Base-by-base conservation (phyloP, 2,113 vertebrate genomes). In the Cottus gobio region DNA sequence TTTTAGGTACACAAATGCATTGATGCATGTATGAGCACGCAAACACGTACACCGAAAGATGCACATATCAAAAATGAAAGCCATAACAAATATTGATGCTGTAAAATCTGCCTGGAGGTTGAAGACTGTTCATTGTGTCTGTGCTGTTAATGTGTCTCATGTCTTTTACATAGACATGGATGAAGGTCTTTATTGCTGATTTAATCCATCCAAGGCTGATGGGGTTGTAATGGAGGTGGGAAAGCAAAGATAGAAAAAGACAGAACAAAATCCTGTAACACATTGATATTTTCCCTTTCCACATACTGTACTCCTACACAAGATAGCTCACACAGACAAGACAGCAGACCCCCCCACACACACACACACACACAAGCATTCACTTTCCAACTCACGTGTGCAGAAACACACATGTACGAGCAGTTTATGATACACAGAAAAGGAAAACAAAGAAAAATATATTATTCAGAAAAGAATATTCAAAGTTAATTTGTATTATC, bases 251-350 rank as follows among this genome's bases (percentile, higher is more conserved):
- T 85, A 88, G 62, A 72, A 82, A 66, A 44, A 62, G 44, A 52
- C 67, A 76, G n/a, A n/a, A n/a, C n/a, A n/a, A n/a, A n/a, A 61
- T 79, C 69, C 75, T 78, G 75, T 79, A 80, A 61, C 57, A 36
- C 91, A 91, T 92, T 90, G 86, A 93, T 90, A 86, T 92, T 89
- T 89, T 89, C 50, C 66, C 78, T 88, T 75, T 72, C 39, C 76
- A 61, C 77, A 75, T 74, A 87, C 89, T 90, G 67, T 74, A 89
- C 89, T 90, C 90, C 88, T 82, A 89, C 88, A 85, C 88, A 58
- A 42, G 54, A 75, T 67, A 85, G 77, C 69, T 71, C 70, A 68
- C 37, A 42, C 76, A 72, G 64, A 67, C 74, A 90, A 84, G 15
- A 82, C 75, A 67, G 60, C 26, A 70, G 61, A 67, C 76, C 88